These are phyloP conservation scores for Portunus trituberculatus DNA, from an alignment of 1,140 invertebrate species.

Conservation along the genomic window DNA sequence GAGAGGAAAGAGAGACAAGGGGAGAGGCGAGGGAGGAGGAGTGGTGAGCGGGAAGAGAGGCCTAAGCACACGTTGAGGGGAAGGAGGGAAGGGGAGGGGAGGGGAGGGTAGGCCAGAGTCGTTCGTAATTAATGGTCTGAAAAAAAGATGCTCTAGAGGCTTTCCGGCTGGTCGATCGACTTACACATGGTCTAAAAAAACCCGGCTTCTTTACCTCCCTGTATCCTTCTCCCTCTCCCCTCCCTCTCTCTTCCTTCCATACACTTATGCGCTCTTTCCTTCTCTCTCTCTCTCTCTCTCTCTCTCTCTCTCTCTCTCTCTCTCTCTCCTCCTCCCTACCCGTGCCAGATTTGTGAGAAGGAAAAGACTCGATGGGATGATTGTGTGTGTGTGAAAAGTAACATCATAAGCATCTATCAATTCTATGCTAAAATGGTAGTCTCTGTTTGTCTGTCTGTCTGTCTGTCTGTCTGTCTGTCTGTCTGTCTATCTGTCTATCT, in stretches of 20 bases:
- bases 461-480: no score
- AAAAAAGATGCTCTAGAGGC: neutral
- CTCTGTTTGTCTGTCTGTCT: no score
- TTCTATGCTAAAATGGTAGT: no score
- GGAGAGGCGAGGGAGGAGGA: neutral
- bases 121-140: slow-evolving; percentile 13
- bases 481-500: no score
- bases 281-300: neutral
- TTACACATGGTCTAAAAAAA: neutral
- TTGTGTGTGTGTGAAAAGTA: no score
- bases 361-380: no score
- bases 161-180: slow-evolving; percentile 7
- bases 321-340: no score
- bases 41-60: neutral
- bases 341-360: no score
- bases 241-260: neutral
- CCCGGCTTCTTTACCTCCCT: neutral
- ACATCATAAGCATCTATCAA: no score
- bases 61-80: neutral
- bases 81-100: neutral
- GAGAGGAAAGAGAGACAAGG: neutral
- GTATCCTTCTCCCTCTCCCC: neutral
- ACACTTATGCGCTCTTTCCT: neutral
- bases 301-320: neutral
- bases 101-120: neutral